A percentile compares a stretch with the other conserved stretches of the same genome.
Evolutionary conservation across 2,797 vertebrate genomes (phyloP).

Genomic region (Micromesistius poutassou): DNA sequence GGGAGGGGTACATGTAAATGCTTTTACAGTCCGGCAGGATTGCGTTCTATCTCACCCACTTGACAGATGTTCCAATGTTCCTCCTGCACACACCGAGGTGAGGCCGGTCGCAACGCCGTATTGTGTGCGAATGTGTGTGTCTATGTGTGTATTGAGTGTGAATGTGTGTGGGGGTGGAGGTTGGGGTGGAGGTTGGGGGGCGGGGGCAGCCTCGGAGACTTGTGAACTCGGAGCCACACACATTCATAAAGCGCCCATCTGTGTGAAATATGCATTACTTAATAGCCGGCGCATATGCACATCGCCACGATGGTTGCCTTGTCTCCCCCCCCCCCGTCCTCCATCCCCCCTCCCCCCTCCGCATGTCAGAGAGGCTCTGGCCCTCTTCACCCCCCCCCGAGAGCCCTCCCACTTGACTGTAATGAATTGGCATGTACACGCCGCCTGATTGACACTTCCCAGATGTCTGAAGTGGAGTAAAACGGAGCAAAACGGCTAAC

Average conservation of each 20-base stretch:
- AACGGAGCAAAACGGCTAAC: no score
- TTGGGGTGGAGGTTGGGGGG: no score
- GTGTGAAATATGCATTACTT: constrained; percentile 60
- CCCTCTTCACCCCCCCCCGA: not conserved
- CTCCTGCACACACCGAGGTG: not conserved
- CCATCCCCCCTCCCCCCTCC: no score
- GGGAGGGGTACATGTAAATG: constrained; percentile 21
- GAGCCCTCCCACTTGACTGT: constrained; percentile 43
- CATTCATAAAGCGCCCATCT: constrained; percentile 66
- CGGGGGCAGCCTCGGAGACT: not conserved
- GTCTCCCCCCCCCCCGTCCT: constrained; percentile 12
- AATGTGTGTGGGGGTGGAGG: no score
- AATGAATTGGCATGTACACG: constrained; percentile 37
- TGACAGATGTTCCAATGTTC: constrained; percentile 24
- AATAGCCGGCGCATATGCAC: constrained; percentile 33
- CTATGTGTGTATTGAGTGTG: no score
- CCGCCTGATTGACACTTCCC: constrained; percentile 46
- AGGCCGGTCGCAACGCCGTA: not conserved
- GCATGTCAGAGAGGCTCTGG: constrained; percentile 40
- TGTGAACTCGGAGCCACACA: constrained; percentile 41
- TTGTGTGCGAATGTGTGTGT: no score
- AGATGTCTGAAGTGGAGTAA: constrained; percentile 16
- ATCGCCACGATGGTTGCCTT: constrained; percentile 8
- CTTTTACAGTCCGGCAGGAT: constrained; percentile 29
- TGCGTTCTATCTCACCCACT: constrained; percentile 35